Percentiles rank a stretch among this genome's conserved stretches.
Evolutionary conservation across 2,797 vertebrate genomes (phyloP).

Genomic region (Urosaurus nigricauda): DNA sequence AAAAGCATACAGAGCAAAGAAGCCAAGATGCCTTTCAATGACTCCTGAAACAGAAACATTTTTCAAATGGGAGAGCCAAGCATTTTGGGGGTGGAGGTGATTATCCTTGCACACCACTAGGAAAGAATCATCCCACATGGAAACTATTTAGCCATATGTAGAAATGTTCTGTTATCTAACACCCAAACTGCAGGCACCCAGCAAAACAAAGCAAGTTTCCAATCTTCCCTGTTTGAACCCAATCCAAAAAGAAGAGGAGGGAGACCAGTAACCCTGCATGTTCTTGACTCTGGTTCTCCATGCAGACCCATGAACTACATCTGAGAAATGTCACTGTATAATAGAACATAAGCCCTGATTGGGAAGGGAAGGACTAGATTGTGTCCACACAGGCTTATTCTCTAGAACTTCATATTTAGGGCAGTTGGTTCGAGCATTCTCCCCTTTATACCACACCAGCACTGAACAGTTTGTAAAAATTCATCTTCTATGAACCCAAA

Average conservation of each 20-base stretch:
- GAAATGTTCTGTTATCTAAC: neutral
- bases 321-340: no score
- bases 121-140: constrained; percentile 44
- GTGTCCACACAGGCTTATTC: no score
- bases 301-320: neutral
- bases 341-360: neutral
- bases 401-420: neutral
- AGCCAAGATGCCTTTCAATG: neutral
- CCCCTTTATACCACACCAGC: neutral
- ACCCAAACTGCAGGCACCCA: neutral
- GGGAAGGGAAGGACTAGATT: neutral
- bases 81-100: neutral
- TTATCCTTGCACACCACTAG: neutral
- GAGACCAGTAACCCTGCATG: neutral
- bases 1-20: rapidly evolving
- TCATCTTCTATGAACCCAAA: neutral
- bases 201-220: constrained; percentile 4
- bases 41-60: neutral
- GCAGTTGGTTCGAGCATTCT: no score
- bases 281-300: neutral
- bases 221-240: neutral
- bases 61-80: constrained; percentile 21
- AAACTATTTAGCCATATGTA: constrained; percentile 46
- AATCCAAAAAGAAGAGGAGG: neutral
- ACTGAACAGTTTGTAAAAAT: neutral